These are phyloP conservation scores for Etia nguti DNA, from an alignment of 2,113 vertebrate genomes.

Conservation along the genomic window DNA sequence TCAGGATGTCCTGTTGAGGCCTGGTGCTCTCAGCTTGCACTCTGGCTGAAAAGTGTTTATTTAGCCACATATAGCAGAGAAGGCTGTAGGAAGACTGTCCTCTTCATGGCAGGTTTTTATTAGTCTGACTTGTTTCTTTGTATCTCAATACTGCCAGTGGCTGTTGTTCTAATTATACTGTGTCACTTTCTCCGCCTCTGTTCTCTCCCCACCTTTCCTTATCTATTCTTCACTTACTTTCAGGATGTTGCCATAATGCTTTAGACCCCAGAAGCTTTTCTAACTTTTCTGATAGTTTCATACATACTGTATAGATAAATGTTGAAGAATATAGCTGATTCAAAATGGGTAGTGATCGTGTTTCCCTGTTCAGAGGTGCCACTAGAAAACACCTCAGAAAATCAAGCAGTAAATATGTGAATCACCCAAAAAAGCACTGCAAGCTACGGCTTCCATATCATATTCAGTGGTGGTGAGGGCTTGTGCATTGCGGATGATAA, in stretches of 20 bases:
- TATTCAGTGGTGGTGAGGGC: background rate
- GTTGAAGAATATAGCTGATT: background rate
- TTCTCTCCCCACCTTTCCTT: background rate
- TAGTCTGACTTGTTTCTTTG: slow-evolving; percentile 5
- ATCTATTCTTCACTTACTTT: background rate
- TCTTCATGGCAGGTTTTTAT: slow-evolving; percentile 39
- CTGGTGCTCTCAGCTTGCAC: background rate
- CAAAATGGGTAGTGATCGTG: background rate
- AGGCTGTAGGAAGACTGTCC: background rate
- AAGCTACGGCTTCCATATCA: background rate
- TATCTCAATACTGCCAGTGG: background rate
- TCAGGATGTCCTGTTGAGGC: background rate
- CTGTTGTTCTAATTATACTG: slow-evolving; percentile 19
- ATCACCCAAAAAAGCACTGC: background rate
- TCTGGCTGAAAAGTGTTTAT: background rate
- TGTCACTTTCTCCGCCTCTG: background rate
- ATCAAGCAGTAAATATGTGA: background rate
- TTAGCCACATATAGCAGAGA: background rate
- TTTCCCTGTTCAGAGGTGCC: background rate
- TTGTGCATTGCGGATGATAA: background rate
- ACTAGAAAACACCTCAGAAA: background rate
- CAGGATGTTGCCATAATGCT: background rate
- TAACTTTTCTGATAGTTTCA: background rate
- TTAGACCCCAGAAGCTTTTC: background rate
- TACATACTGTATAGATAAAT: fast-evolving